These are phyloP conservation scores for Eucera pruinosa DNA, from an alignment of 2,888 invertebrate species.

Conservation along the genomic window DNA sequence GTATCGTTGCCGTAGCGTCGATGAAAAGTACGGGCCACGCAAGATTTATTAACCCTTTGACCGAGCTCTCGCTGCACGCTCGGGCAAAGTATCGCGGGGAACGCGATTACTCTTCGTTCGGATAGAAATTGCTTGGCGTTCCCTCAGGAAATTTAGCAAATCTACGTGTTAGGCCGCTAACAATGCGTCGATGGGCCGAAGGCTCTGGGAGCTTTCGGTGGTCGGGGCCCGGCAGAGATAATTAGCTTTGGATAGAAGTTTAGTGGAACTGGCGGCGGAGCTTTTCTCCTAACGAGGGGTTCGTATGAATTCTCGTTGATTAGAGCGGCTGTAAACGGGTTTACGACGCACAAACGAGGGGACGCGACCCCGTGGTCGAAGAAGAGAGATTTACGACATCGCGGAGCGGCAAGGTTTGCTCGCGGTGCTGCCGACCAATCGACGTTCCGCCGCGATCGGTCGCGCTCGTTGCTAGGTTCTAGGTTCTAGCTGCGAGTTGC, in stretches of 20 bases:
- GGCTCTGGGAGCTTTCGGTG: too few relatives aligned
- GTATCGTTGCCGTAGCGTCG: background rate
- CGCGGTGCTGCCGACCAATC: background rate
- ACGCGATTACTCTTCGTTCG: constrained; percentile 1
- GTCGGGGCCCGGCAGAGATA: too few relatives aligned
- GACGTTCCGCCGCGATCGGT: background rate
- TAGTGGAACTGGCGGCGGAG: background rate
- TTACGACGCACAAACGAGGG: constrained; percentile 42
- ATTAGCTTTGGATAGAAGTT: background rate
- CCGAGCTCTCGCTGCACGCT: background rate
- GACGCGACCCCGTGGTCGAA: constrained; percentile 28
- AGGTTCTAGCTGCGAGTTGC: too few relatives aligned
- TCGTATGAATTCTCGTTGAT: constrained; percentile 46
- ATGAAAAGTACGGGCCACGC: constrained; percentile 2
- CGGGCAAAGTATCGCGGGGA: background rate
- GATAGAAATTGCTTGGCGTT: too few relatives aligned
- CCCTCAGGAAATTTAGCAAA: too few relatives aligned
- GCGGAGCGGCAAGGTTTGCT: background rate
- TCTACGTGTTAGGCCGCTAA: too few relatives aligned
- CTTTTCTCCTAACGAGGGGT: background rate
- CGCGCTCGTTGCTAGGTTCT: too few relatives aligned
- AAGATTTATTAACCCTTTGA: constrained; percentile 25
- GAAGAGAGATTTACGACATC: constrained; percentile 34
- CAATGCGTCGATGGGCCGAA: too few relatives aligned
- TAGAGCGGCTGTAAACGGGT: constrained; percentile 33